Evolutionary conservation across 2,888 invertebrate genomes (phyloP), one percentile per base, ranked within the genome.

Genomic region (Autographa gamma): DNA sequence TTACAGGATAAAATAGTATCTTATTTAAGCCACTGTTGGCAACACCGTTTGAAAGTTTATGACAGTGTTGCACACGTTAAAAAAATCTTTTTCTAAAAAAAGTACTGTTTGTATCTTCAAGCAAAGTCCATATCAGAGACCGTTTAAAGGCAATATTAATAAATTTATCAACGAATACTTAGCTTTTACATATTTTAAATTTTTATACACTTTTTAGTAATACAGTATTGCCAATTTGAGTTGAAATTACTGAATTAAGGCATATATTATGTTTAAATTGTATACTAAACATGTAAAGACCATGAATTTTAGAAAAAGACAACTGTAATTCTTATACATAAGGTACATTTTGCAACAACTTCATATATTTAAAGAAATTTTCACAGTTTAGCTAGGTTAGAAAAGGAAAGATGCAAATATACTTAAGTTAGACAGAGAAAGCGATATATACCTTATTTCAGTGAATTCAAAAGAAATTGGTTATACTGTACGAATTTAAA

Each of bases 101-200:
- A 18, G 18, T 56, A 11, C 8, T 56, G 9, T 25, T 13, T 11
- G 3, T 4, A 13, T 13, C 18, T 19, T 54, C 54, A 19, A 18
- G 54, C 19, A 54, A 19, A 19, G 54, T 18, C 54, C 54, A 11
- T 19, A 48, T 48, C 48, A 19, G 19, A 19, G 3, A 25, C 6
- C 32, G 38, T 25, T 41, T 13, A 58, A 25, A 18, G 60, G 77
- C 77, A 79, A 77, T 77, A 77, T 61, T 59, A 59, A 19, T 11
- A 69, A 65, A 34, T 60, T 56, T 75, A 78, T 79, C 77, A 80
- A 80, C 79, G 77, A 77, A 80, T 70, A 66, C 48, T 48, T 80
- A 79, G 69, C 73, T 77, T 80, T 74, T 76, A 81, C 67, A 74
- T 61, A 74, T 66, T 77, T 67, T 41, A 8, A 71, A 74, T 70